Base-by-base conservation (phyloP, 2,113 vertebrate species). In the Isichthys henryi region DNA sequence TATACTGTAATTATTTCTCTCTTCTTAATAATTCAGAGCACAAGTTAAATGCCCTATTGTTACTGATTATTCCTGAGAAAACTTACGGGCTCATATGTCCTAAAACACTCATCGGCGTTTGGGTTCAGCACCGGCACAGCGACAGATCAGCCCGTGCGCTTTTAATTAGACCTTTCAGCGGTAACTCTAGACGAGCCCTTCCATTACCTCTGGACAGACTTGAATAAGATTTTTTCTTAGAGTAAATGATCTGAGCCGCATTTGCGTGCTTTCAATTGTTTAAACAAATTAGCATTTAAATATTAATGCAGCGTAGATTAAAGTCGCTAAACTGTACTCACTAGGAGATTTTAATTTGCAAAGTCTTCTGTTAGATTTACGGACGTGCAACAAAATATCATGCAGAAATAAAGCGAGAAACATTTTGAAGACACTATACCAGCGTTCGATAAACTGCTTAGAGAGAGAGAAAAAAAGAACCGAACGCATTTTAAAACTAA, bases 1-100 rank as follows among this genome's bases (percentile, higher is more conserved):
- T 96, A 93, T 95, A 96, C 96, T 96, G 96, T 97, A 98, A 98
- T 98, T 98, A 98, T 97, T 96, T 95, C 93, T 95, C 93, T 95
- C 94, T 92, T 96, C 93, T 97, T 95, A 97, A 98, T 98, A 97
- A 99, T 98, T 96, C 93, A 97, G 93, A 94, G 94, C 91, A 94
- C 93, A 89, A 91, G 92, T 93, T 92, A 94, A 95, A 95, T 93
- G 94, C 92, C 92, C 93, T 94, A 91, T 94, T 94, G 95, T 95
- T 94, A 93, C 93, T 90, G 92, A 93, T 92, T 92, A 94, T 95
- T 92, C 91, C 83, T 88, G 92, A 90, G 95, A 84, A 96, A 95
- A 95, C 94, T 84, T 52, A 91, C 92, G 94, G 95, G 94, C 95
- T 94, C 94, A 94, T 92, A 90, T 90, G 92, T 85, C 91, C 88